Evolutionary conservation across 2,113 vertebrate species (phyloP).

Genomic region (Ia io): DNA sequence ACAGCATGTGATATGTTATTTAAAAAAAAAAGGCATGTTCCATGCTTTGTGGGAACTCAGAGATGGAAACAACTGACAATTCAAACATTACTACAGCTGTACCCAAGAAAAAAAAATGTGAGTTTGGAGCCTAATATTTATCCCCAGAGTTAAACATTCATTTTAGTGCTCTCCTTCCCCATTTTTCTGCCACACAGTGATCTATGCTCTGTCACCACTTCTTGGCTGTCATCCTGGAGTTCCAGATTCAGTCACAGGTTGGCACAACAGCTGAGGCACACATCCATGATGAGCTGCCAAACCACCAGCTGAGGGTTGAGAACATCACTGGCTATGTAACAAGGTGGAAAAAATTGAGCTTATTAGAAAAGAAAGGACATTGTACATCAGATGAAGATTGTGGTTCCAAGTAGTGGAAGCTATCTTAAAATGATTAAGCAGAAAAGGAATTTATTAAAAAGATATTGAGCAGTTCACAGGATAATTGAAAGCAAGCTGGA

Average conservation of each 20-base stretch:
- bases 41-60: background rate
- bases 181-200: background rate
- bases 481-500: background rate
- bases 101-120: background rate
- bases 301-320: background rate
- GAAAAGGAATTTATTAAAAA: background rate
- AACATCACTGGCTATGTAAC: background rate
- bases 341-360: background rate
- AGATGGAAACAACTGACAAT: background rate
- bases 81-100: background rate
- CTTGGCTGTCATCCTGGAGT: background rate
- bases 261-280: background rate
- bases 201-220: background rate
- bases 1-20: background rate
- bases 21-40: background rate
- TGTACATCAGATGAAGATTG: background rate
- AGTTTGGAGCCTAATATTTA: background rate
- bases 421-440: background rate
- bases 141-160: background rate
- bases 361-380: conserved; percentile 1
- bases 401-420: background rate
- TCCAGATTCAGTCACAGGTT: background rate
- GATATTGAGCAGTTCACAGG: background rate
- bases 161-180: background rate
- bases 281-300: background rate